Percentiles rank a stretch among this genome's conserved stretches.
These are phyloP conservation scores for Drosophila lacertosa DNA, from an alignment of 1,140 invertebrate genomes.

Conservation along the genomic window DNA sequence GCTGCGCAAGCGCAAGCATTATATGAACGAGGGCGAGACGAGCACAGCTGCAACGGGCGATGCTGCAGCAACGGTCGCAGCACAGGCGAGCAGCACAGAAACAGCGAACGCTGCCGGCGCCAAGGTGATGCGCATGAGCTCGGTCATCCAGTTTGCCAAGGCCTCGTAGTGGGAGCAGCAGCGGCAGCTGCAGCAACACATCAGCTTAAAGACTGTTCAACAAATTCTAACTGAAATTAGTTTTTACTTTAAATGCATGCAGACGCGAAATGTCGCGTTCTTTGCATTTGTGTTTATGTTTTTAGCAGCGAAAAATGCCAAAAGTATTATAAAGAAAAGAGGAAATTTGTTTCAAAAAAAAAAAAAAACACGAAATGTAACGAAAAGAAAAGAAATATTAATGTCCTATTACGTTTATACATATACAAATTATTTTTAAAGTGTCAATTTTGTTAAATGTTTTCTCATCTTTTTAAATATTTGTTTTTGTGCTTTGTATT, in stretches of 20 bases:
- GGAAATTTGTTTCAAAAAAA: constrained; percentile 55
- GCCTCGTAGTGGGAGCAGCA: constrained; percentile 85
- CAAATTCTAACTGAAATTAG: constrained; percentile 73
- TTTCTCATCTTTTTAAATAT: constrained; percentile 41
- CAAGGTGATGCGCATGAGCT: constrained; percentile 87
- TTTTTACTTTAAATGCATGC: constrained; percentile 55
- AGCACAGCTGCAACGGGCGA: constrained; percentile 43
- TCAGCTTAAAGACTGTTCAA: constrained; percentile 75
- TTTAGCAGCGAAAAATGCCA: constrained; percentile 67
- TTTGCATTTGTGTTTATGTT: constrained; percentile 25
- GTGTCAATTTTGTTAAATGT: constrained; percentile 53
- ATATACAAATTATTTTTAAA: constrained; percentile 22
- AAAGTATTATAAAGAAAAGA: constrained; percentile 71
- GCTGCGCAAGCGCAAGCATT: constrained; percentile 91
- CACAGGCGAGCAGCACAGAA: constrained; percentile 1
- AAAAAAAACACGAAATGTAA: too few relatives aligned
- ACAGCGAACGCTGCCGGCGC: constrained; percentile 25
- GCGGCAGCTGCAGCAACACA: constrained; percentile 29
- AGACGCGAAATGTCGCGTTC: too few relatives aligned
- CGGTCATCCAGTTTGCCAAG: constrained; percentile 92
- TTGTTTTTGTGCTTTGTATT: constrained; percentile 35
- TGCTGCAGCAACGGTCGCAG: not conserved
- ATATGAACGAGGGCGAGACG: constrained; percentile 88
- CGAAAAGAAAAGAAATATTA: constrained; percentile 18
- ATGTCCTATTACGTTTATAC: constrained; percentile 48